Percentiles rank a stretch among this genome's conserved stretches.
phyloP scores from a whole-genome alignment of 2,797 vertebrate species.

The Pogoniulus pusillus region DNA sequence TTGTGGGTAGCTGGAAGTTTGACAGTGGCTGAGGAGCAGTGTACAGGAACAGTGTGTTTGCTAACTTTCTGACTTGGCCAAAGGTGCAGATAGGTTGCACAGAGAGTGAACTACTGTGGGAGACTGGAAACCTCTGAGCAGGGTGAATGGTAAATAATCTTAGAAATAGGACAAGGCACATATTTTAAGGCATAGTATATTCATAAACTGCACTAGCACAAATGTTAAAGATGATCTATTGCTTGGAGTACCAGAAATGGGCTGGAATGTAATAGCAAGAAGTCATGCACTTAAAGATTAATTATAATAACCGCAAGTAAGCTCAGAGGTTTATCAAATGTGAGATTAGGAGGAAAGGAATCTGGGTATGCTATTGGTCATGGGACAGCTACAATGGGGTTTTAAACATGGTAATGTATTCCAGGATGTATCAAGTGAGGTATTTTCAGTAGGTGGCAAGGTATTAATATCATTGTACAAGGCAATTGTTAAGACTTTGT shows the following conservation, averaged over 20 bases:
- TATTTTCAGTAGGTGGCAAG: not conserved
- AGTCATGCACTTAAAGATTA: conserved; percentile 57
- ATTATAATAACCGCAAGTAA: conserved; percentile 15
- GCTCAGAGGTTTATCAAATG: conserved; percentile 23
- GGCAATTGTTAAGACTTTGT: conserved; percentile 33
- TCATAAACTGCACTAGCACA: not conserved
- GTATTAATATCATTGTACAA: conserved; percentile 37
- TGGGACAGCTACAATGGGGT: conserved; percentile 2
- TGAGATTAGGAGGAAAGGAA: conserved; percentile 27
- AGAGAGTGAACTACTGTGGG: not conserved
- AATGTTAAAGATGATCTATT: conserved; percentile 14
- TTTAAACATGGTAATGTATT: conserved; percentile 65
- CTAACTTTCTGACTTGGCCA: not conserved
- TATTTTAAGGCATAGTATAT: not conserved
- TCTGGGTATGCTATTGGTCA: not conserved
- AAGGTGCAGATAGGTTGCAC: not conserved
- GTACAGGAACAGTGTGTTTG: not conserved
- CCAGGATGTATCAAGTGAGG: conserved; percentile 25
- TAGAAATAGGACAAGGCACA: not conserved
- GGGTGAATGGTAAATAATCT: not conserved
- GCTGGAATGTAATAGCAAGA: conserved; percentile 24
- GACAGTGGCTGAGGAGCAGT: not conserved
- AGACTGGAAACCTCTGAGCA: not conserved
- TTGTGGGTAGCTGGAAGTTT: not conserved
- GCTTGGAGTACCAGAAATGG: conserved; percentile 17